Conservation (phyloP, 2,113 vertebrate species). For the Bufo gargarizans region DNA sequence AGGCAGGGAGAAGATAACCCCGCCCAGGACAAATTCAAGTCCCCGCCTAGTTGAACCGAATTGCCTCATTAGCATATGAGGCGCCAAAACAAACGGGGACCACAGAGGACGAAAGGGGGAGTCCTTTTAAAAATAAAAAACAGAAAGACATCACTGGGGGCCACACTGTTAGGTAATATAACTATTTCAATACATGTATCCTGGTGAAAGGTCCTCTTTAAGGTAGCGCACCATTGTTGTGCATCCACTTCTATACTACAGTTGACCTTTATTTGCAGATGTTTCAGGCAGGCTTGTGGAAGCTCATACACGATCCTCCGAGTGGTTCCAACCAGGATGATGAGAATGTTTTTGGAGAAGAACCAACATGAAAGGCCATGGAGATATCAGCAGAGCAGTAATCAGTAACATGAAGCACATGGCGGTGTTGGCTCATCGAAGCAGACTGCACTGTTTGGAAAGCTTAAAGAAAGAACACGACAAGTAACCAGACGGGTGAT, state of each 20-base stretch:
- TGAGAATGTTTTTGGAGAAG: constrained; percentile 2
- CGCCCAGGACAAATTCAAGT: too few species aligned
- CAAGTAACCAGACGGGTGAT: background rate
- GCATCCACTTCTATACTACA: background rate
- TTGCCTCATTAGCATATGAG: too few species aligned
- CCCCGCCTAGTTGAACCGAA: too few species aligned
- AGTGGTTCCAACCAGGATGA: background rate
- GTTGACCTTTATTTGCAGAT: background rate
- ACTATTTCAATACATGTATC: too few species aligned
- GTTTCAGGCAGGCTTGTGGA: background rate
- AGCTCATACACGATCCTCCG: background rate
- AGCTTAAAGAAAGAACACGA: constrained; percentile 2
- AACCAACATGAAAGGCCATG: constrained; percentile 18
- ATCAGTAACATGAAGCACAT: constrained; percentile 15
- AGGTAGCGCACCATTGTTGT: too few species aligned
- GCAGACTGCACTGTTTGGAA: constrained; percentile 11
- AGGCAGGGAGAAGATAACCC: too few species aligned
- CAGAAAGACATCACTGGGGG: too few species aligned
- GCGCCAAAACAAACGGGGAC: too few species aligned
- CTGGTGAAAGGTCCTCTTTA: too few species aligned
- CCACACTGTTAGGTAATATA: too few species aligned
- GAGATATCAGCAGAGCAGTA: constrained; percentile 7
- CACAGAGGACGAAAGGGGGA: too few species aligned
- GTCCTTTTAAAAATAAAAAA: too few species aligned
- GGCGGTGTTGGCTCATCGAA: background rate